Conservation (phyloP, 1,140 invertebrate species). For the Ladona fulva region DNA sequence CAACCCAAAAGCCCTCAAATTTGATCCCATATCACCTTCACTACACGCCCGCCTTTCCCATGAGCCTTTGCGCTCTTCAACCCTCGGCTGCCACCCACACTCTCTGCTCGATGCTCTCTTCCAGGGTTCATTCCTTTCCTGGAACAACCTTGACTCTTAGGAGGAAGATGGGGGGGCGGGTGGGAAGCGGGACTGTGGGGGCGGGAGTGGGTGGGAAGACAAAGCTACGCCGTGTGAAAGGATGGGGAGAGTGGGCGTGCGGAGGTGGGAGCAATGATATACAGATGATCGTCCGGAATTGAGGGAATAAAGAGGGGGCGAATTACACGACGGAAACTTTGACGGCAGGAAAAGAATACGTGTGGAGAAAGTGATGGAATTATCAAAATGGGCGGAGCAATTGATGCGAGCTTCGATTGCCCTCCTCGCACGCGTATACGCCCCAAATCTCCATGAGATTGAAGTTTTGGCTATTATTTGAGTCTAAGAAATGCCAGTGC, state of each 20-base stretch:
- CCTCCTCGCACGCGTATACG: too few species aligned
- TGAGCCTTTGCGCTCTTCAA: background rate
- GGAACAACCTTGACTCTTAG: conserved; percentile 1
- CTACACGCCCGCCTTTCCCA: background rate
- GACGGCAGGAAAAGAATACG: background rate
- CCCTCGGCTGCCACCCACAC: background rate
- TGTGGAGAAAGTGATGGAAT: background rate
- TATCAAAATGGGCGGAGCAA: too few species aligned
- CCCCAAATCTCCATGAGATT: too few species aligned
- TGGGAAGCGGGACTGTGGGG: background rate
- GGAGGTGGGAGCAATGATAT: background rate
- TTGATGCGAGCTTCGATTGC: too few species aligned
- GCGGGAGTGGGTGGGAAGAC: background rate
- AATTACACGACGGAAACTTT: background rate
- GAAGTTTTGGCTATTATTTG: too few species aligned
- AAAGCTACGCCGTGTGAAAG: background rate
- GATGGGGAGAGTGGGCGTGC: background rate
- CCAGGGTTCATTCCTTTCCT: conserved; percentile 1
- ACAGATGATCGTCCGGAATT: background rate
- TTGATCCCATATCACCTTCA: background rate
- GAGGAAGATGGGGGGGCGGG: background rate
- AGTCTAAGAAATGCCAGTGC: too few species aligned
- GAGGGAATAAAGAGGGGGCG: background rate
- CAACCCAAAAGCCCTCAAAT: background rate
- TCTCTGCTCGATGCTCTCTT: background rate